Percentiles rank a stretch among this genome's conserved stretches.
These are phyloP conservation scores for Serilophus lunatus DNA, from an alignment of 2,113 vertebrate species.

Conservation along the genomic window DNA sequence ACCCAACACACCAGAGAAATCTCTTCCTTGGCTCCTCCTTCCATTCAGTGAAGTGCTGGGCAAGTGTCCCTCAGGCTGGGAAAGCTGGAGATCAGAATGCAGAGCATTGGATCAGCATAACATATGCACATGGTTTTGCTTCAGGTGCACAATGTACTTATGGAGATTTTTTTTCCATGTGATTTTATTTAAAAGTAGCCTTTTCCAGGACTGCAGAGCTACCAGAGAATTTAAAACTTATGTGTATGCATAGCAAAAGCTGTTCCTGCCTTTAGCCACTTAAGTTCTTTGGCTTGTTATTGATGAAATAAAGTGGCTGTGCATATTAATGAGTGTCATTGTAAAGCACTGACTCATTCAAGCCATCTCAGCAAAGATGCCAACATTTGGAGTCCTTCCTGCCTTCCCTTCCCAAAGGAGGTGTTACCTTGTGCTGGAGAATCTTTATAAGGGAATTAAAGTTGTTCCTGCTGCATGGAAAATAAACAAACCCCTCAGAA, in stretches of 20 bases:
- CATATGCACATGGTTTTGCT: background rate
- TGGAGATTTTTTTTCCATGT: background rate
- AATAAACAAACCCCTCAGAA: background rate
- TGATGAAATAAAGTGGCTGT: constrained; percentile 18
- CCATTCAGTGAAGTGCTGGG: background rate
- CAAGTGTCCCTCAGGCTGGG: background rate
- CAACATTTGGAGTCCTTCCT: constrained; percentile 21
- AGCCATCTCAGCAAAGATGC: background rate
- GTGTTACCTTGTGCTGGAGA: background rate
- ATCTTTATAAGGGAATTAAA: constrained; percentile 55
- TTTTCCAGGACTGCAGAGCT: constrained; percentile 9
- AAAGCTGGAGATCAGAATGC: background rate
- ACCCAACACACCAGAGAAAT: background rate
- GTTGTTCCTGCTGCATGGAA: background rate
- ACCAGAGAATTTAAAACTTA: background rate
- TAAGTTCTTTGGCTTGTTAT: background rate
- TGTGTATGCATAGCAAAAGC: constrained; percentile 2
- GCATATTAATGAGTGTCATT: background rate
- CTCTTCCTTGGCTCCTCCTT: background rate
- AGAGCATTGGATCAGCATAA: background rate
- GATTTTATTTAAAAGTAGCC: constrained; percentile 34
- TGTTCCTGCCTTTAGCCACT: constrained; percentile 10
- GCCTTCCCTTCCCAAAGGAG: background rate
- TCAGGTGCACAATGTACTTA: constrained; percentile 36
- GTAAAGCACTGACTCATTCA: background rate